phyloP scores from a whole-genome alignment of 2,113 vertebrate species.

The Trichechus manatus region DNA sequence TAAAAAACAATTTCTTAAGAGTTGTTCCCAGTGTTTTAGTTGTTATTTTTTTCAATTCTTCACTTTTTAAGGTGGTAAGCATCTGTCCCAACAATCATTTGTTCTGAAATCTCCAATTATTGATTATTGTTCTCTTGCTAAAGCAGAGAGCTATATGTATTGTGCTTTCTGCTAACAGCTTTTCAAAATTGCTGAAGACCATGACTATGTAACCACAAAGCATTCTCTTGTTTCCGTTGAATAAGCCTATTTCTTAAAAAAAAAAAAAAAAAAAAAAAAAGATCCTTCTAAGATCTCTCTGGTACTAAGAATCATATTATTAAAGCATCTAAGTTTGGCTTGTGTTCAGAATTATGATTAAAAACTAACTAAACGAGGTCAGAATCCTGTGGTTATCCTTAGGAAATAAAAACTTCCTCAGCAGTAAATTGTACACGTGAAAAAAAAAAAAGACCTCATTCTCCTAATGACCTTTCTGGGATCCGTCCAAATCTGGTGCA shows the following conservation, averaged over 20 bases:
- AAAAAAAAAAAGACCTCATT: slow-evolving; percentile 26
- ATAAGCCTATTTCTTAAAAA: neutral
- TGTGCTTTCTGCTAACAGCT: neutral
- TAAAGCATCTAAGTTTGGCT: slow-evolving; percentile 24
- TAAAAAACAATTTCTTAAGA: neutral
- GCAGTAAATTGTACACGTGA: neutral
- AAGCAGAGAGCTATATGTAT: neutral
- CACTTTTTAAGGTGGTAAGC: neutral
- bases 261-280: neutral
- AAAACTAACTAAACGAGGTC: neutral
- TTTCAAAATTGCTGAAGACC: neutral
- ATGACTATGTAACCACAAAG: neutral
- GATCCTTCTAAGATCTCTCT: neutral
- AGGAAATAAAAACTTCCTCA: slow-evolving; percentile 48
- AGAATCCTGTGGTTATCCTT: neutral
- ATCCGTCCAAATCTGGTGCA: neutral
- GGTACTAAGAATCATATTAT: neutral
- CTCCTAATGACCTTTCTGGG: slow-evolving; percentile 63
- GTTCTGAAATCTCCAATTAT: neutral
- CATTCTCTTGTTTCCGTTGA: neutral
- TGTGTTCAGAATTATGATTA: slow-evolving; percentile 53
- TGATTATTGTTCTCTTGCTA: neutral
- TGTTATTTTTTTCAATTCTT: neutral
- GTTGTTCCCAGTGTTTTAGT: neutral
- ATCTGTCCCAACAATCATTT: neutral